phyloP scores from a whole-genome alignment of 2,888 invertebrate genomes.

The Apodemia zela region DNA sequence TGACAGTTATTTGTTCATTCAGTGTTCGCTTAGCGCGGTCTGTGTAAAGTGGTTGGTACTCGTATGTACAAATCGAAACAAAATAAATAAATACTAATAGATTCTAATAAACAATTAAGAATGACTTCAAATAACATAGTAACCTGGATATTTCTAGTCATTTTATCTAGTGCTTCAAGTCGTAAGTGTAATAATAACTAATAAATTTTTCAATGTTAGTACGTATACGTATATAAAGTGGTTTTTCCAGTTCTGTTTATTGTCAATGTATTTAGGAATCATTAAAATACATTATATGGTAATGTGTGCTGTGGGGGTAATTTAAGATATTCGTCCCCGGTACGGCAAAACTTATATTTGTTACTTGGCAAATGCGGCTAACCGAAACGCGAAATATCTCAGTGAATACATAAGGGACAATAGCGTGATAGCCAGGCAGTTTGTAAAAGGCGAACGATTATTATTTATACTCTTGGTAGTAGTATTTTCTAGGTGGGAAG shows the following conservation, averaged over 20 bases:
- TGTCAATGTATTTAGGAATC: conserved; percentile 8
- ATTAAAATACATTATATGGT: not conserved
- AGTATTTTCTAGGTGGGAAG: no score
- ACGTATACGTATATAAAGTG: conserved; percentile 12
- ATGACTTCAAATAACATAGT: conserved; percentile 1
- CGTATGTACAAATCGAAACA: conserved; percentile 2
- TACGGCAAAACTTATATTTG: not conserved
- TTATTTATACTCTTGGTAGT: no score
- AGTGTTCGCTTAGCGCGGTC: conserved; percentile 19
- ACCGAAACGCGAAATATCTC: no score
- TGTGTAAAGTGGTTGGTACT: conserved; percentile 1
- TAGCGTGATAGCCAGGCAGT: no score
- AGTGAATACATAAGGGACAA: no score
- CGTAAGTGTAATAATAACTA: conserved; percentile 11
- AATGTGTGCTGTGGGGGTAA: no score
- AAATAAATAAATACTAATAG: not conserved
- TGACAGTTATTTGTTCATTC: conserved; percentile 16
- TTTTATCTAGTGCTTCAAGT: not conserved
- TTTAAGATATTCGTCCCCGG: not conserved
- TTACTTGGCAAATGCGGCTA: not conserved
- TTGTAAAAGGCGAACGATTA: no score
- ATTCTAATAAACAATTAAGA: conserved; percentile 7
- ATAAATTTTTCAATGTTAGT: conserved; percentile 19
- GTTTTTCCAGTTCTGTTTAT: conserved; percentile 20
- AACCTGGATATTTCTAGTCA: conserved; percentile 17